Conservation (phyloP, 2,797 vertebrate genomes). For the Brotula barbata region DNA sequence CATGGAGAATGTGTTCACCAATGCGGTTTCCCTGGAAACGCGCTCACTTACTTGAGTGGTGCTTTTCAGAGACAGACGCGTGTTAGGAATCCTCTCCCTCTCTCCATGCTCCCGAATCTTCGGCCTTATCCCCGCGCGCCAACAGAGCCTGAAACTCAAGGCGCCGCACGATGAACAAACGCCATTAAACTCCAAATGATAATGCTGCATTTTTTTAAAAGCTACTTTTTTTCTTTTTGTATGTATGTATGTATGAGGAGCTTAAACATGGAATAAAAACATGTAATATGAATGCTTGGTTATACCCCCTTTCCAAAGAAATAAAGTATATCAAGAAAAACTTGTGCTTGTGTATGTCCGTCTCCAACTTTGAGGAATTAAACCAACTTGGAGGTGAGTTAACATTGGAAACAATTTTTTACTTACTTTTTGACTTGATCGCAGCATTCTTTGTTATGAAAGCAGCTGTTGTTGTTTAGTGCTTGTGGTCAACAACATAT, state of each 20-base stretch:
- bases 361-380: too few relatives aligned
- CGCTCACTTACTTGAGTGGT: constrained; percentile 7
- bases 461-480: too few relatives aligned
- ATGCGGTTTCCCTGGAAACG: constrained; percentile 54
- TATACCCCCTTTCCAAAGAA: constrained; percentile 79
- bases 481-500: too few relatives aligned
- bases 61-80: constrained; percentile 55
- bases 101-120: constrained; percentile 41
- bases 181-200: constrained; percentile 70
- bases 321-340: constrained; percentile 77
- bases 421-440: too few relatives aligned
- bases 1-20: constrained; percentile 48
- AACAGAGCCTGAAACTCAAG: constrained; percentile 38
- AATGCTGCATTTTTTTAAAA: constrained; percentile 72
- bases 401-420: too few relatives aligned
- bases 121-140: constrained; percentile 72
- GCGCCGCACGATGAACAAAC: constrained; percentile 63
- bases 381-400: too few relatives aligned
- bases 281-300: constrained; percentile 76
- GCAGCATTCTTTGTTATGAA: too few relatives aligned
- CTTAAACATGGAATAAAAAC: constrained; percentile 61
- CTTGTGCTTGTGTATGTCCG: too few relatives aligned
- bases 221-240: constrained; percentile 50
- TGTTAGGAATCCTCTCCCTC: constrained; percentile 27
- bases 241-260: constrained; percentile 65